These are phyloP conservation scores for Paracyclopina nana DNA, from an alignment of 1,140 invertebrate genomes.

Conservation along the genomic window DNA sequence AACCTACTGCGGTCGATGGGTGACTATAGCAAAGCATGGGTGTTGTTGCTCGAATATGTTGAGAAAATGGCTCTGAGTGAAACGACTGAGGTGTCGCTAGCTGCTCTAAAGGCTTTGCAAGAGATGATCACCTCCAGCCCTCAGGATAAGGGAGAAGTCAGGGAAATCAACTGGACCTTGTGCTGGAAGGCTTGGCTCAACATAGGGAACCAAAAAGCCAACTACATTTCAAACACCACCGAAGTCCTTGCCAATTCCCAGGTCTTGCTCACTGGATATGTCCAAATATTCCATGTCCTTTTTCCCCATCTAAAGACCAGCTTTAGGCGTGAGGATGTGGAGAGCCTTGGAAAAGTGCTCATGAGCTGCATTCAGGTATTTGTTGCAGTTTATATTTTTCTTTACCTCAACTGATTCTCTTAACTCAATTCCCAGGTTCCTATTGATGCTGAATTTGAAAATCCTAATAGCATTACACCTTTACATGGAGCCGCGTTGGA, in stretches of 20 bases:
- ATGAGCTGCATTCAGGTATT: conserved; percentile 17
- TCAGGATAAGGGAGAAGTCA: not conserved
- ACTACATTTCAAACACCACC: not conserved
- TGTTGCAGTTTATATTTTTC: too few species aligned
- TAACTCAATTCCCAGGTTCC: too few species aligned
- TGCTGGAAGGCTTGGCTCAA: conserved; percentile 9
- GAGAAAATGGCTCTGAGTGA: conserved; percentile 71
- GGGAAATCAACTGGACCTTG: not conserved
- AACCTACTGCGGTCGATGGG: conserved; percentile 58
- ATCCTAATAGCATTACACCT: not conserved
- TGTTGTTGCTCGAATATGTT: conserved; percentile 72
- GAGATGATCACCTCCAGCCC: conserved; percentile 48
- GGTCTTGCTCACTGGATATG: not conserved
- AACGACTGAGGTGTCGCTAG: conserved; percentile 81
- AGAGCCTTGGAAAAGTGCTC: conserved; percentile 18
- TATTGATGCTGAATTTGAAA: conserved; percentile 14
- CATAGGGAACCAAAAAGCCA: not conserved
- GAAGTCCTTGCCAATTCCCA: not conserved
- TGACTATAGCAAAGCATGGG: conserved; percentile 82
- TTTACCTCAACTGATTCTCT: too few species aligned
- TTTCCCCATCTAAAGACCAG: conserved; percentile 12
- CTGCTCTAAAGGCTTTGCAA: conserved; percentile 83
- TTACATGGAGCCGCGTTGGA: not conserved
- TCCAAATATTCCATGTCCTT: conserved; percentile 4
- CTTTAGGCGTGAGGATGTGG: conserved; percentile 19